Evolutionary conservation across 1,140 invertebrate genomes (phyloP).

Genomic region (Scylla paramamosain): DNA sequence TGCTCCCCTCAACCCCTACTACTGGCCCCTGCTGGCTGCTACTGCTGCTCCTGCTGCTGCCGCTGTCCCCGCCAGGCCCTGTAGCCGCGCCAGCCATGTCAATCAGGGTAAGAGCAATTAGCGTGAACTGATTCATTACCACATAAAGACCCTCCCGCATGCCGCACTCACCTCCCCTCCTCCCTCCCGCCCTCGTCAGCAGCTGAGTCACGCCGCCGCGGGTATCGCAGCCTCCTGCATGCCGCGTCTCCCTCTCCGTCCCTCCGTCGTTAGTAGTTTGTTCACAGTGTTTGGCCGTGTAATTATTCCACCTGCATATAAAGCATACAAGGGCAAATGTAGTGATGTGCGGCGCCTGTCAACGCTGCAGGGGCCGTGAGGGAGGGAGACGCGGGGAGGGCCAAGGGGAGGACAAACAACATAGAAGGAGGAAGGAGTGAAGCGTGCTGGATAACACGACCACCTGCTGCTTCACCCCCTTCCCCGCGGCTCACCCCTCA

Average conservation of each 20-base stretch:
- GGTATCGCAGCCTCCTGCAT: not conserved
- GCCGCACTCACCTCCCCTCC: not conserved
- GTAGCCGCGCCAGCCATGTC: not conserved
- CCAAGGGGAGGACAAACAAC: not conserved
- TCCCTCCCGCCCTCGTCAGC: not conserved
- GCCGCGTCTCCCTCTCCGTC: not conserved
- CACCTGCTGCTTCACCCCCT: no score
- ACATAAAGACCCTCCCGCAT: not conserved
- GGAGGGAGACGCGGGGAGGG: not conserved
- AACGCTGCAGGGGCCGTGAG: not conserved
- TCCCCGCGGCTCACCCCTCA: no score
- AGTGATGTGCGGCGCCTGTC: not conserved
- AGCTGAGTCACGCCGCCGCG: not conserved
- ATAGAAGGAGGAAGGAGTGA: not conserved
- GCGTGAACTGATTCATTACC: not conserved
- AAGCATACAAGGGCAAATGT: not conserved
- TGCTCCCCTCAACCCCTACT: not conserved
- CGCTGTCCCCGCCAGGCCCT: not conserved
- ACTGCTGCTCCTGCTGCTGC: no score
- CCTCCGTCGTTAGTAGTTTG: not conserved
- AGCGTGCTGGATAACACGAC: not conserved
- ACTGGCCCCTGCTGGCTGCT: not conserved
- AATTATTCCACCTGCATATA: not conserved
- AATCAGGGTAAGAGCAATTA: conserved; percentile 13
- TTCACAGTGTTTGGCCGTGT: not conserved